phyloP scores from a whole-genome alignment of 1,140 invertebrate species.

The Epicauta chinensis region DNA sequence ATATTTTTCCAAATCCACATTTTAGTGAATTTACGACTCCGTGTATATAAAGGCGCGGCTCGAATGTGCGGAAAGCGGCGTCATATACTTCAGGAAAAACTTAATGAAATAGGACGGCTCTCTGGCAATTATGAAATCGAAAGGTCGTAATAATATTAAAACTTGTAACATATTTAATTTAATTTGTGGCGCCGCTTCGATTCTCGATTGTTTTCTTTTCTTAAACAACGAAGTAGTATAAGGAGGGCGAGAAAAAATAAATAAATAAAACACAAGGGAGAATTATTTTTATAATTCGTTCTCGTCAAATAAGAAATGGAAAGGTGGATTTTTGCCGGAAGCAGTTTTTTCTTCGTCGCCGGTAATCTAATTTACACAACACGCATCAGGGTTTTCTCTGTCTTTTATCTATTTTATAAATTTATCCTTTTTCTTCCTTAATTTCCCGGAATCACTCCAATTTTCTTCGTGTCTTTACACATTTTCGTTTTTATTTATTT shows the following conservation, averaged over 20 bases:
- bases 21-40: conserved; percentile 33
- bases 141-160: conserved; percentile 14
- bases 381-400: conserved; percentile 20
- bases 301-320: conserved; percentile 18
- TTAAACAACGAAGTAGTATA: too few relatives aligned
- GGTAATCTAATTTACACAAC: conserved; percentile 23
- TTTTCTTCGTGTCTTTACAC: conserved; percentile 20
- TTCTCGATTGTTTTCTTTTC: too few relatives aligned
- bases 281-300: conserved; percentile 19
- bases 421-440: conserved; percentile 21
- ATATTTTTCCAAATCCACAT: conserved; percentile 35
- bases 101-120: conserved; percentile 34
- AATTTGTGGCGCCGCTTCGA: too few relatives aligned
- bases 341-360: conserved; percentile 16
- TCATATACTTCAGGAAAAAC: conserved; percentile 25
- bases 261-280: not conserved
- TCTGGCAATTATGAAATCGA: conserved; percentile 31
- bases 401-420: conserved; percentile 23
- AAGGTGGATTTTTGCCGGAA: conserved; percentile 18
- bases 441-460: conserved; percentile 19
- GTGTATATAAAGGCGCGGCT: conserved; percentile 23
- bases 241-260: too few relatives aligned
- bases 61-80: conserved; percentile 19
- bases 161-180: conserved; percentile 7
- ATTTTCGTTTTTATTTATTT: conserved; percentile 20